Evolutionary conservation across 2,797 vertebrate species (phyloP).

Genomic region (Austrolebias charrua): DNA sequence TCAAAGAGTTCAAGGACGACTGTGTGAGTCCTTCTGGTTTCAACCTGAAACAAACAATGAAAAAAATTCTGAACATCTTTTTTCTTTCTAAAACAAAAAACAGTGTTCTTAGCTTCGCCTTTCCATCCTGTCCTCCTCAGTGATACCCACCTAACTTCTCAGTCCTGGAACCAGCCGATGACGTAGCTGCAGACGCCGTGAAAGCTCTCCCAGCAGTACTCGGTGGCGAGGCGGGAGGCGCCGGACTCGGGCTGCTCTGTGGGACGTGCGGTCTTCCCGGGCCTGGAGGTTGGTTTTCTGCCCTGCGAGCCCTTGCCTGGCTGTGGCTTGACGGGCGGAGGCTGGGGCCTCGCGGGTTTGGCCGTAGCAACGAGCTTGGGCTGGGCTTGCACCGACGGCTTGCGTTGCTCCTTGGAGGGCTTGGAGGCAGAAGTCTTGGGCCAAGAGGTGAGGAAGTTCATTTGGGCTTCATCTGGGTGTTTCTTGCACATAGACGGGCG

Average conservation of each 20-base stretch:
- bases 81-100: background rate
- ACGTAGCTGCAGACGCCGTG: conserved; percentile 83
- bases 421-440: too few relatives aligned
- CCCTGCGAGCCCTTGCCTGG: conserved; percentile 51
- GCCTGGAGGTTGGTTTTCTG: conserved; percentile 63
- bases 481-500: conserved; percentile 83
- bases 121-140: background rate
- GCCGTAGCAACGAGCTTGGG: conserved; percentile 48
- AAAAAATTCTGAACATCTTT: background rate
- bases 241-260: conserved; percentile 60
- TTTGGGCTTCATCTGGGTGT: conserved; percentile 77
- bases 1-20: conserved; percentile 18
- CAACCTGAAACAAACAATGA: conserved; percentile 51
- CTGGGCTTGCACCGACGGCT: conserved; percentile 62
- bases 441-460: conserved; percentile 77
- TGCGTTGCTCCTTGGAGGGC: conserved; percentile 60
- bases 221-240: conserved; percentile 76
- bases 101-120: background rate
- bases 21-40: conserved; percentile 23
- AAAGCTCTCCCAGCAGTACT: conserved; percentile 87
- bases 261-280: conserved; percentile 66
- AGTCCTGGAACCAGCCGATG: conserved; percentile 83
- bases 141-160: conserved; percentile 61
- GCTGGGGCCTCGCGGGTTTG: conserved; percentile 62
- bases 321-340: conserved; percentile 53